Evolutionary conservation across 2,113 vertebrate genomes (phyloP).

Genomic region (Catharus minimus): DNA sequence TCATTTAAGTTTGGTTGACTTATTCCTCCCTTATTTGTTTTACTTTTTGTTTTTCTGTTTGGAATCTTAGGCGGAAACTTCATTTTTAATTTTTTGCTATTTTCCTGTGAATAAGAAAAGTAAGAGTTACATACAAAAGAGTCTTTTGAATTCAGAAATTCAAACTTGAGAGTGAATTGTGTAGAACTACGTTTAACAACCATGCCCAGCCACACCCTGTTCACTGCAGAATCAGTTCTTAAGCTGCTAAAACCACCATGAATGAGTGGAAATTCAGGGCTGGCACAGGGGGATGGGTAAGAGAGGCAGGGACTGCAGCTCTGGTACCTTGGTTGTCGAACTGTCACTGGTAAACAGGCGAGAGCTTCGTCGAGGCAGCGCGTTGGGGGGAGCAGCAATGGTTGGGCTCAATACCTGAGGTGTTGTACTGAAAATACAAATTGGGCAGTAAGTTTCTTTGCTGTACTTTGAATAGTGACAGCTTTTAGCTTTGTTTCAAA

Average conservation of each 20-base stretch:
- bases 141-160: not conserved
- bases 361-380: conserved; percentile 94
- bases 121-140: not conserved
- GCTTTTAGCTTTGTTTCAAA: no score
- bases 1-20: conserved; percentile 92
- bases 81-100: conserved; percentile 99
- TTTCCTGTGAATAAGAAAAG: conserved; percentile 81
- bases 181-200: fast-evolving
- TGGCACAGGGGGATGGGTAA: fast-evolving
- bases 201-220: not conserved
- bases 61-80: conserved; percentile 99
- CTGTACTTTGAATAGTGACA: not conserved
- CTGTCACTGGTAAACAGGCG: conserved; percentile 96
- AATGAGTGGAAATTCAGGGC: fast-evolving
- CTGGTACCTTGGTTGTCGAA: conserved; percentile 93
- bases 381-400: conserved; percentile 93
- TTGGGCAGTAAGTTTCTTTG: fast-evolving
- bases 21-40: conserved; percentile 92
- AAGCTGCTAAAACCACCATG: not conserved
- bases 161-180: not conserved
- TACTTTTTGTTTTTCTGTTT: conserved; percentile 97
- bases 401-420: conserved; percentile 98
- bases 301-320: not conserved
- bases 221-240: not conserved
- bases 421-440: conserved; percentile 80